A percentile compares a stretch with the other conserved stretches of the same genome.
Evolutionary conservation across 1,140 invertebrate species (phyloP).

Genomic region (Bombyx mandarina): DNA sequence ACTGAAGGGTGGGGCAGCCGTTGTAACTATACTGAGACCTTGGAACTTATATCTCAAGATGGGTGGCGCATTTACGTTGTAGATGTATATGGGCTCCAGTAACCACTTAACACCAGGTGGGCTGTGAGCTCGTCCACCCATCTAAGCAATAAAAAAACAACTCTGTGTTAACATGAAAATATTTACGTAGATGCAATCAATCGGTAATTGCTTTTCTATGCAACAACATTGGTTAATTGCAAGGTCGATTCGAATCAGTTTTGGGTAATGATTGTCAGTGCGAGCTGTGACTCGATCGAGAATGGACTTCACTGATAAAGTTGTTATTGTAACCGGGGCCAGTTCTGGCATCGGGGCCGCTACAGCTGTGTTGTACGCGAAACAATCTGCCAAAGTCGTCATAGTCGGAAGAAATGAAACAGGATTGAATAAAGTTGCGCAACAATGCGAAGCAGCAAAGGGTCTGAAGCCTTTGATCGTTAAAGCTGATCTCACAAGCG

Average conservation of each 20-base stretch:
- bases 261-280: conserved; percentile 13
- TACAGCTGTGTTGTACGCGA: conserved; percentile 79
- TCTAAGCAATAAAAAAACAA: too few relatives aligned
- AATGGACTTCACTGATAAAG: conserved; percentile 71
- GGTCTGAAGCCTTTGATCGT: conserved; percentile 35
- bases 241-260: neutral
- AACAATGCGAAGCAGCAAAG: conserved; percentile 41
- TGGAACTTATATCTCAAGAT: too few relatives aligned
- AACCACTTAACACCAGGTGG: too few relatives aligned
- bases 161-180: too few relatives aligned
- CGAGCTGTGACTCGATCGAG: conserved; percentile 6
- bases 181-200: too few relatives aligned
- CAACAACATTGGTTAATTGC: neutral
- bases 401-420: conserved; percentile 80
- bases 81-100: too few relatives aligned
- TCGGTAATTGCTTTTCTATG: too few relatives aligned
- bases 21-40: too few relatives aligned
- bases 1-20: too few relatives aligned
- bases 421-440: conserved; percentile 73
- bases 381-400: conserved; percentile 75
- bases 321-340: conserved; percentile 78
- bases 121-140: too few relatives aligned
- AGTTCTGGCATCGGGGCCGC: conserved; percentile 86
- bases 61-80: too few relatives aligned
- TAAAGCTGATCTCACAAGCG: conserved; percentile 75